A percentile compares a stretch with the other conserved stretches of the same genome.
These are phyloP conservation scores for Aphyosemion australe DNA, from an alignment of 2,113 vertebrate genomes.

Conservation along the genomic window DNA sequence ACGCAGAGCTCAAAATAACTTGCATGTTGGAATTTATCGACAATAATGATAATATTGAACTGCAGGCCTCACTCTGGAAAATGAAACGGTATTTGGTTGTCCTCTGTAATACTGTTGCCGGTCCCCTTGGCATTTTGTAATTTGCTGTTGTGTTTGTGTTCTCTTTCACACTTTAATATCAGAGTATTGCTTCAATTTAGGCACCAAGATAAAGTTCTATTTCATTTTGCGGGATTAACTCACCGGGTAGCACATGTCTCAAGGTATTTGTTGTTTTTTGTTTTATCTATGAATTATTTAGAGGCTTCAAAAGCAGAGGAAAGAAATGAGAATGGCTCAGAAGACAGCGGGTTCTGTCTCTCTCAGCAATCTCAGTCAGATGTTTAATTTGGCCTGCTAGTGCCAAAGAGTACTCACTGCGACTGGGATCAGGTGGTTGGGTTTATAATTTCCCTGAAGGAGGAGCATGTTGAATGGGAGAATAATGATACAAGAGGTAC, in stretches of 20 bases:
- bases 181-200: slow-evolving; percentile 81
- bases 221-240: slow-evolving; percentile 83
- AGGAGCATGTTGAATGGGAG: slow-evolving; percentile 71
- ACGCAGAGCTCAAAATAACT: slow-evolving; percentile 42
- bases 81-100: slow-evolving; percentile 71
- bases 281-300: slow-evolving; percentile 86
- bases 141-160: slow-evolving; percentile 80
- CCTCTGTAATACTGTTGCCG: slow-evolving; percentile 67
- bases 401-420: slow-evolving; percentile 65
- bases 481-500: slow-evolving; percentile 77
- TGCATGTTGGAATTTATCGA: slow-evolving; percentile 59
- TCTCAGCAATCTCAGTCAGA: slow-evolving; percentile 68
- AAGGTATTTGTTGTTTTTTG: slow-evolving; percentile 81
- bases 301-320: slow-evolving; percentile 64
- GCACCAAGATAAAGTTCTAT: slow-evolving; percentile 79
- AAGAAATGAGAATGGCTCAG: slow-evolving; percentile 49
- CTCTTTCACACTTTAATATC: slow-evolving; percentile 82
- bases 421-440: slow-evolving; percentile 65
- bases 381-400: slow-evolving; percentile 78
- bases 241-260: slow-evolving; percentile 73
- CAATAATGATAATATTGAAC: slow-evolving; percentile 63
- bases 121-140: slow-evolving; percentile 79
- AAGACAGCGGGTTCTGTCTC: slow-evolving; percentile 60
- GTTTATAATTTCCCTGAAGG: slow-evolving; percentile 80
- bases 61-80: slow-evolving; percentile 49